Base-by-base conservation (phyloP, 2,113 vertebrate genomes). In the Phoenicopterus ruber region DNA sequence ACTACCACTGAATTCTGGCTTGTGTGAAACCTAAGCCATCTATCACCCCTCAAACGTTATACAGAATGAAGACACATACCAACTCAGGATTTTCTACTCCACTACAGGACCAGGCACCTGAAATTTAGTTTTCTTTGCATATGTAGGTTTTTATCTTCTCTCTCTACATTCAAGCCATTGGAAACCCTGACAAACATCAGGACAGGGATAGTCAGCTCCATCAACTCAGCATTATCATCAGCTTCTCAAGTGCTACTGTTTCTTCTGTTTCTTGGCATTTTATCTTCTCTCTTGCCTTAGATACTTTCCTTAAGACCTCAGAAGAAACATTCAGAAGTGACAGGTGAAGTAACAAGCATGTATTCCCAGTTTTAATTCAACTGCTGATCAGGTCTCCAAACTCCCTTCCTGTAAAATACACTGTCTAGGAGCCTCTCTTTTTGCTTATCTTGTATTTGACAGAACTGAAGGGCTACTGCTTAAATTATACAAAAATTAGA, bases 31-130 rank as follows among this genome's bases (percentile, higher is more conserved):
- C 3, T 13, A 54, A 74, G 22, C 3, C 42, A 58, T 4, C 13
- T 36, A 73, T 20, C 46, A 62, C 0, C 0, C 16, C 17, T 90
- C n/a, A 49, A 58, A 38, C 1, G 3, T 29, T 18, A 49, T 0
- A 36, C 0, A 58, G 7, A 69, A 50, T 16, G 5, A 65, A 47
- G 47, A 86, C 25, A 61, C 4, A 16, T 17, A 49, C 10, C 24
- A 66, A 12, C 5, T 78, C 59, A 21, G 17, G 10, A 71, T 69
- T 5, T 86, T 58, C 52, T 63, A 63, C 50, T 54, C 31, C 10
- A 22, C 46, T 52, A 83, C 36, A 66, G 10, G 16, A 88, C 5
- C 17, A 78, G 63, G 54, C 7, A 58, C 3, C 2, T 40, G 28
- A 52, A 62, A n/a, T 59, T 21, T 1, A 3, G 5, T 55, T 50